A percentile compares a stretch with the other conserved stretches of the same genome.
Evolutionary conservation across 2,797 vertebrate genomes (phyloP).

Genomic region (Oryzias dopingdopingensis): DNA sequence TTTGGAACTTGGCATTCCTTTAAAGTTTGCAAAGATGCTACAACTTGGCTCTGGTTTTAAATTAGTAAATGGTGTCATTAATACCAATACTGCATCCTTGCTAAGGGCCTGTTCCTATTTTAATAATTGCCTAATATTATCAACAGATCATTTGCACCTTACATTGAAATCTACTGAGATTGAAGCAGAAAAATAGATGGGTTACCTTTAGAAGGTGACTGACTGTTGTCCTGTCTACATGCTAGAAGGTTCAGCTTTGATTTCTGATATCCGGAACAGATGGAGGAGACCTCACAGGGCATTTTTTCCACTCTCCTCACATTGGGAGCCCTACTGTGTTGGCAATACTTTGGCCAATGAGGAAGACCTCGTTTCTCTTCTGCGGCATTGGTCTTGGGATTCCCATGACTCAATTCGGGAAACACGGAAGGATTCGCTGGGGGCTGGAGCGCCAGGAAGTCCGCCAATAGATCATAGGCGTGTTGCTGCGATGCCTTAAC

Average conservation of each 20-base stretch:
- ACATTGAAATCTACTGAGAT: constrained; percentile 1
- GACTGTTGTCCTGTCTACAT: constrained; percentile 38
- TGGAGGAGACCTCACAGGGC: constrained; percentile 38
- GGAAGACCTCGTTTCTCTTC: constrained; percentile 11
- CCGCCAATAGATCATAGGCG: constrained; percentile 46
- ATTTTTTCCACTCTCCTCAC: constrained; percentile 33
- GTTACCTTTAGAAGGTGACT: constrained; percentile 38
- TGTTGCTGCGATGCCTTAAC: constrained; percentile 8
- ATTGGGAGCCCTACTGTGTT: constrained; percentile 26
- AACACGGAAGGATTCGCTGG: constrained; percentile 15
- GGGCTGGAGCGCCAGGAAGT: constrained; percentile 43
- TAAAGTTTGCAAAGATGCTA: too few species aligned
- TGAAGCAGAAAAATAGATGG: constrained; percentile 24
- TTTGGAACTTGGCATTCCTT: too few species aligned
- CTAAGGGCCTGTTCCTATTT: too few species aligned
- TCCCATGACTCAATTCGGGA: constrained; percentile 1
- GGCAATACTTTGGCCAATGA: constrained; percentile 8
- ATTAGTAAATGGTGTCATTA: too few species aligned
- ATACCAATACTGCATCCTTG: too few species aligned
- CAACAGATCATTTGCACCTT: constrained; percentile 13
- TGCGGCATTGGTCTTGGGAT: constrained; percentile 11
- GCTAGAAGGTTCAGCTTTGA: constrained; percentile 33
- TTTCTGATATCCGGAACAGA: constrained; percentile 47
- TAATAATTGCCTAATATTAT: background rate
- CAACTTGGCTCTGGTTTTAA: too few species aligned